Percentiles rank a stretch among this genome's conserved stretches.
Evolutionary conservation across 2,113 vertebrate species (phyloP).

Genomic region (Phalacrocorax aristotelis): DNA sequence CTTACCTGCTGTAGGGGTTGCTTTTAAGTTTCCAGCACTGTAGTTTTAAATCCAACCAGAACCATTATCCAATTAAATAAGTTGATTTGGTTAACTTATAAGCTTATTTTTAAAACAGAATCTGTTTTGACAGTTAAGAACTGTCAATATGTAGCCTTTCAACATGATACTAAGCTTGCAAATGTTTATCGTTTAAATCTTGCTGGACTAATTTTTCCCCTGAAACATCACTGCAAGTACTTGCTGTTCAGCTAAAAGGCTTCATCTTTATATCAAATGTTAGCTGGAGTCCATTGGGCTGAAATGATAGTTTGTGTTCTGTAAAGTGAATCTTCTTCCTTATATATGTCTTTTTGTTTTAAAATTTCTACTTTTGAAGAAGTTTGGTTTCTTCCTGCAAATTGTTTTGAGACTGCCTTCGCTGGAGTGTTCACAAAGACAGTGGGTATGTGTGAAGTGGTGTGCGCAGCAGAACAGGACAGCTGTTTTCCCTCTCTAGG

Average conservation of each 20-base stretch:
- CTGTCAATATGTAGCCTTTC: background rate
- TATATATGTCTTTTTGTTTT: background rate
- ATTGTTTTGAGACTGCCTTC: background rate
- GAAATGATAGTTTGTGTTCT: background rate
- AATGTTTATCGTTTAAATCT: background rate
- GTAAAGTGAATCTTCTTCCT: background rate
- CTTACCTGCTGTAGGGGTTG: background rate
- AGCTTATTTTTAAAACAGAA: background rate
- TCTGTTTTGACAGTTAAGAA: background rate
- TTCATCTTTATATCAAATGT: background rate
- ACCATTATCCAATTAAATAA: background rate
- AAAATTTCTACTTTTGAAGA: background rate
- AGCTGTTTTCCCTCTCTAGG: background rate
- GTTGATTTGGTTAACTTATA: background rate
- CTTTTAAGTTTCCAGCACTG: background rate
- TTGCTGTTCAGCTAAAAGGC: background rate
- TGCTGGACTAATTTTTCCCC: background rate
- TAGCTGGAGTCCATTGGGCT: background rate
- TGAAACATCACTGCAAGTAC: background rate
- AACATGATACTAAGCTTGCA: background rate
- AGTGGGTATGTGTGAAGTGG: background rate
- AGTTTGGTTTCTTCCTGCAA: background rate
- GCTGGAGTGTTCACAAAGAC: background rate
- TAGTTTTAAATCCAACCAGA: background rate
- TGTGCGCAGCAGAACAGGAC: background rate